Percentiles rank a stretch among this genome's conserved stretches.
Conservation (phyloP, 2,888 invertebrate species). For the Sesamia inferens region DNA sequence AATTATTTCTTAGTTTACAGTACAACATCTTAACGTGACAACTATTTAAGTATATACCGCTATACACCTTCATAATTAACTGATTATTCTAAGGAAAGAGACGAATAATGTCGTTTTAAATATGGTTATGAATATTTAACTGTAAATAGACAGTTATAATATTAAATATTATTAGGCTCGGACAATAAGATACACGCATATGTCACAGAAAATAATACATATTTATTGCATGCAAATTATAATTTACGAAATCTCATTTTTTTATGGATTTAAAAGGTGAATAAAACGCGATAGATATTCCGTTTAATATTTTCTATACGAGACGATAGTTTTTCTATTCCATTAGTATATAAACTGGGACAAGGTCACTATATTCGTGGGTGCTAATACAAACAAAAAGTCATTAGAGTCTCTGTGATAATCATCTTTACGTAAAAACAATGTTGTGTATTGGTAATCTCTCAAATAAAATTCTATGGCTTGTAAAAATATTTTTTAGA, state of each 20-base stretch:
- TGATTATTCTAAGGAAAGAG: constrained; percentile 1
- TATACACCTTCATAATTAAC: constrained; percentile 20
- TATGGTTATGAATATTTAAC: constrained; percentile 35
- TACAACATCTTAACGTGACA: constrained; percentile 55
- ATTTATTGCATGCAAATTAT: constrained; percentile 33
- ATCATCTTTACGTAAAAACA: constrained; percentile 24
- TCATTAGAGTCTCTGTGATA: constrained; percentile 20
- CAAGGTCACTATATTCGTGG: constrained; percentile 1
- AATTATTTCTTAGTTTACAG: constrained; percentile 61
- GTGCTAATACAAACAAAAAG: constrained; percentile 2
- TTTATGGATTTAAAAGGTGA: constrained; percentile 5
- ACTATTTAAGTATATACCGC: constrained; percentile 33
- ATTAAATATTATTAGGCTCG: constrained; percentile 34
- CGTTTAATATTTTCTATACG: background rate
- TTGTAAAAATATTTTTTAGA: background rate
- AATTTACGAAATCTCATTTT: constrained; percentile 15
- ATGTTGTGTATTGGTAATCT: constrained; percentile 20
- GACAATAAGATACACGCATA: constrained; percentile 24
- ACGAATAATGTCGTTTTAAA: constrained; percentile 33
- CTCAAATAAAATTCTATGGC: background rate
- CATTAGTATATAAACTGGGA: constrained; percentile 14
- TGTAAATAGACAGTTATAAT: constrained; percentile 28
- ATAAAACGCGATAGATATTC: background rate
- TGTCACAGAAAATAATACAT: constrained; percentile 17
- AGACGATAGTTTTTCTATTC: constrained; percentile 1